A percentile compares a stretch with the other conserved stretches of the same genome.
These are phyloP conservation scores for Nothoprocta pentlandii DNA, from an alignment of 2,113 vertebrate species.

Conservation along the genomic window DNA sequence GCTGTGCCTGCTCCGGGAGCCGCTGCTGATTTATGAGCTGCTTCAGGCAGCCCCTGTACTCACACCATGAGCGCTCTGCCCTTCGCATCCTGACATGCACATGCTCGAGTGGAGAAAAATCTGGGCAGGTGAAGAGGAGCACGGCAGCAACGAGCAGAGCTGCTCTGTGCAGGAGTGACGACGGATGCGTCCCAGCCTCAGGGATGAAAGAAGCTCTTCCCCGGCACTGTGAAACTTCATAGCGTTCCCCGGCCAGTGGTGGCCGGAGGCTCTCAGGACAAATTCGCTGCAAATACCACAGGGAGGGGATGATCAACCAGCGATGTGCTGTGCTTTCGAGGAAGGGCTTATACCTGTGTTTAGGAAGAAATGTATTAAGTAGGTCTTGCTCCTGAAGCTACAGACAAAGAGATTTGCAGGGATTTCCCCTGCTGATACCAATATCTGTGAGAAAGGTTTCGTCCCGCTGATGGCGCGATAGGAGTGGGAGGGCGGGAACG, in stretches of 20 bases:
- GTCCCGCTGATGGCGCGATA: background rate
- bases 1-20: background rate
- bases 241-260: background rate
- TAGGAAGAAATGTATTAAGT: accelerated
- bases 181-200: background rate
- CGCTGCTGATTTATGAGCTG: background rate
- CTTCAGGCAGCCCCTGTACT: background rate
- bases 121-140: background rate
- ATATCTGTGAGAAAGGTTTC: accelerated
- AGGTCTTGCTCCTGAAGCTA: background rate
- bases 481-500: slow-evolving; percentile 27
- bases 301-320: background rate
- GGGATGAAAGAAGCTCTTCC: background rate
- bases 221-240: background rate
- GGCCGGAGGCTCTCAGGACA: background rate
- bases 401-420: background rate
- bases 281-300: background rate
- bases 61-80: background rate
- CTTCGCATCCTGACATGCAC: background rate
- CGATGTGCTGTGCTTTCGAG: accelerated
- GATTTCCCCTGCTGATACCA: accelerated
- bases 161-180: accelerated
- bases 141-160: background rate
- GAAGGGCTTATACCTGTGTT: background rate
- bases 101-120: background rate